Conservation (phyloP, 2,888 invertebrate genomes). For the Polylopha cassiicola region DNA sequence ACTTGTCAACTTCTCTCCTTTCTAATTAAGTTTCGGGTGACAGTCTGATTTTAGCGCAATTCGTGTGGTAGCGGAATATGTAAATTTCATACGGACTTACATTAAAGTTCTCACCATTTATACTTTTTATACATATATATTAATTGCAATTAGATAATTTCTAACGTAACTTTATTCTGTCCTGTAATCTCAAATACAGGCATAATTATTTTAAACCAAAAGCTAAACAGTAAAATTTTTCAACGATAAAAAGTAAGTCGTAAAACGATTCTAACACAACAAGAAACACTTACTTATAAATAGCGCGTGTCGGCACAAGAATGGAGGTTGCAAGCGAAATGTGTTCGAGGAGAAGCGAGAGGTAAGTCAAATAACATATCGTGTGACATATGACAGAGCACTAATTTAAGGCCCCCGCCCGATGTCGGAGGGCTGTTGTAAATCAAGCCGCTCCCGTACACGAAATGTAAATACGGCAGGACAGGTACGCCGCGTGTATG, state of each 20-base stretch:
- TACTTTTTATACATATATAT: no score
- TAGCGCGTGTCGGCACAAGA: constrained; percentile 58
- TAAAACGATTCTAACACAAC: constrained; percentile 53
- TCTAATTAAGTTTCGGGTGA: constrained; percentile 43
- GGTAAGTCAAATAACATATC: constrained; percentile 60
- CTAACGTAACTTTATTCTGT: no score
- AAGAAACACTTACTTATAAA: constrained; percentile 65
- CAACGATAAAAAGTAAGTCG: constrained; percentile 32
- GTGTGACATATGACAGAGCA: constrained; percentile 66
- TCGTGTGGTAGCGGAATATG: background rate
- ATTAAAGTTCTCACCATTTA: no score
- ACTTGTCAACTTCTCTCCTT: constrained; percentile 58
- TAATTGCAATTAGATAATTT: no score
- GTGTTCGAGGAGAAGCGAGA: constrained; percentile 41
- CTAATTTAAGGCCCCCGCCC: constrained; percentile 66
- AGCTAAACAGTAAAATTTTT: no score
- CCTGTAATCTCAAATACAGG: no score
- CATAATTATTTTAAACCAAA: no score
- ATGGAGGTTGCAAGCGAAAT: constrained; percentile 59
- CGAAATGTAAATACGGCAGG: constrained; percentile 58
- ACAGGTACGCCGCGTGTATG: constrained; percentile 34
- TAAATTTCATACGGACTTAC: no score
- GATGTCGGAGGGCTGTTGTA: constrained; percentile 51
- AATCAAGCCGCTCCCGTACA: constrained; percentile 68
- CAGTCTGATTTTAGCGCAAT: constrained; percentile 21